Evolutionary conservation across 2,888 invertebrate species (phyloP).

Genomic region (Hyppa rectilinea): DNA sequence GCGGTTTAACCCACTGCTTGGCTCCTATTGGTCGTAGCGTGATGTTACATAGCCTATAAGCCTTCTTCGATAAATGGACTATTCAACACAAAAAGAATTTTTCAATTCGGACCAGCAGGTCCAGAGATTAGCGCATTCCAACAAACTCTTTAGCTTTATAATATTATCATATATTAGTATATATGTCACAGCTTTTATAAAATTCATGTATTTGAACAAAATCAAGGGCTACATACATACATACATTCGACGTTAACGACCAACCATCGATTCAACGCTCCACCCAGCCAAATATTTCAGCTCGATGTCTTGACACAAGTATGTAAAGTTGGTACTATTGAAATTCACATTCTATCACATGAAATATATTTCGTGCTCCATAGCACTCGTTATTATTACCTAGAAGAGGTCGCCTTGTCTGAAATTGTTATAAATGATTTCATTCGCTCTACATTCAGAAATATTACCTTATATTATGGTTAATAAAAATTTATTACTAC

Average conservation of each 20-base stretch:
- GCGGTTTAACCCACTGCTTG: no score
- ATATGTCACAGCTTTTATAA: no score
- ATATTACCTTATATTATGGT: constrained; percentile 60
- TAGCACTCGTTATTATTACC: constrained; percentile 63
- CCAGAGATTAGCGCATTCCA: no score
- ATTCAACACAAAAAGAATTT: no score
- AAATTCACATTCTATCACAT: constrained; percentile 61
- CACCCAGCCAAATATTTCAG: constrained; percentile 40
- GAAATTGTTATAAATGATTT: constrained; percentile 64
- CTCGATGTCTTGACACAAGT: constrained; percentile 13
- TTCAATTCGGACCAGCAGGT: no score
- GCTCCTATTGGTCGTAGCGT: no score
- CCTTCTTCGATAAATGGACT: no score
- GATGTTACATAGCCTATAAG: no score
- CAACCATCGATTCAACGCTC: constrained; percentile 16
- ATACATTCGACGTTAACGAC: constrained; percentile 21
- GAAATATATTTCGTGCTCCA: constrained; percentile 56
- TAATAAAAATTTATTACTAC: constrained; percentile 58
- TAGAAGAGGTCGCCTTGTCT: constrained; percentile 59
- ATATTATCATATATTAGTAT: no score
- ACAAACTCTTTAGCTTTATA: no score
- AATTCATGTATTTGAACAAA: neutral
- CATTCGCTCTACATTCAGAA: constrained; percentile 54
- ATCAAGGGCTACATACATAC: neutral
- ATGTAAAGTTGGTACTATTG: constrained; percentile 46